Percentiles rank a stretch among this genome's conserved stretches.
These are phyloP conservation scores for Toxotes chatareus DNA, from an alignment of 2,113 vertebrate species.

Conservation along the genomic window DNA sequence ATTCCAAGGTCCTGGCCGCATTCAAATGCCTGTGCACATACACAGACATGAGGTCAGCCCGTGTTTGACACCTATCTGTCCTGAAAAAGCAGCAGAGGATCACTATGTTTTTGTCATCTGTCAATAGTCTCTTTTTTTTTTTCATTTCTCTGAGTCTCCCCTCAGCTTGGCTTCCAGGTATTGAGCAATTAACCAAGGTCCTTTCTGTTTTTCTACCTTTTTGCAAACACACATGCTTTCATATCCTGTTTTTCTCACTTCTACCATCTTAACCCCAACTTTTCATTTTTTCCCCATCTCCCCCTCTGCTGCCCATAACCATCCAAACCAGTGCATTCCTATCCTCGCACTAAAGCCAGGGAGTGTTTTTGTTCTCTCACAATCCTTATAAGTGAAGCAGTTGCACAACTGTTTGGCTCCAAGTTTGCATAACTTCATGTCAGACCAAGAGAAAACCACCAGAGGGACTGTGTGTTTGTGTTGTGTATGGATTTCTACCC, in stretches of 20 bases:
- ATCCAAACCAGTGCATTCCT: constrained; percentile 62
- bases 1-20: constrained; percentile 20
- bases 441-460: constrained; percentile 61
- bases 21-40: constrained; percentile 25
- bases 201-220: not conserved
- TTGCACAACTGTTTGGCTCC: constrained; percentile 76
- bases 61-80: constrained; percentile 18
- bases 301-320: constrained; percentile 22
- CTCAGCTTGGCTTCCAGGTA: constrained; percentile 18
- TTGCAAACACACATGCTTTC: constrained; percentile 17
- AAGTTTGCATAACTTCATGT: constrained; percentile 63
- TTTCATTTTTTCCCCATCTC: constrained; percentile 4
- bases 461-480: constrained; percentile 50
- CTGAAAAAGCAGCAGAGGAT: constrained; percentile 6
- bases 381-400: constrained; percentile 50
- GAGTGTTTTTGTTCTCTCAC: constrained; percentile 59
- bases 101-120: not conserved
- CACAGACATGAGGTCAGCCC: constrained; percentile 14
- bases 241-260: not conserved
- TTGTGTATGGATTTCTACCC: constrained; percentile 26
- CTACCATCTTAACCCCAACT: not conserved
- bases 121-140: not conserved
- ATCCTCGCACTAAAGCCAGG: constrained; percentile 46
- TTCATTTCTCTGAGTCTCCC: not conserved
- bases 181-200: not conserved